Evolutionary conservation across 2,113 vertebrate species (phyloP), one percentile per base, ranked within the genome.

Genomic region (Alligator sinensis): DNA sequence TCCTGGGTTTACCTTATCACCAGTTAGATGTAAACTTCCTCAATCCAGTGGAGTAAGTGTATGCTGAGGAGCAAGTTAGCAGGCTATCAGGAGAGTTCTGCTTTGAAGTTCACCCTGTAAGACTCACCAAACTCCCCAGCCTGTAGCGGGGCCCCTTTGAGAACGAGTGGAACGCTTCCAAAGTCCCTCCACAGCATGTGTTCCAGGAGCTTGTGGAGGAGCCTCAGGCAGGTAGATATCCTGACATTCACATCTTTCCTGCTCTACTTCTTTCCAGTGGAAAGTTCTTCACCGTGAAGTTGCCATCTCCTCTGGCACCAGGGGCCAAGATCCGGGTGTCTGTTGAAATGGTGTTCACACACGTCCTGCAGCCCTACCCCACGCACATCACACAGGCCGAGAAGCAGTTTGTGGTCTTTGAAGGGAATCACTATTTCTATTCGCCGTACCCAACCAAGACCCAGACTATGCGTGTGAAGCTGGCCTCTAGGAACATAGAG

Each of bases 381-480:
- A 98, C 98, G 27, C 99, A 99, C 80, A 99, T 99, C 96, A 99
- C 98, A 13, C 99, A 99, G 89, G 98, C 99, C 0, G 99, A 99
- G 97, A 99, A 99, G 16, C 99, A 99, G 98, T 98, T 99, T 94
- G 99, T 99, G 82, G 98, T 99, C 59, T 99, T 99, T 84, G 99
- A 99, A 95, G 99, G 99, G 66, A 99, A 99, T 98, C 99, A 99
- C 96, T 99, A 99, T 94, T 97, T 99, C 96, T 99, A 98, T 95
- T 99, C 99, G 0, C 99, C 99, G 0, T 99, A 99, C 78, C 97
- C 98, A 58, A 99, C 99, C 34, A 99, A 98, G 93, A 98, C 97
- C 87, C 99, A 99, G 97, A 99, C 98, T 0, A 99, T 98, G 14
- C 98, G 98, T 0, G 98, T 99, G 82, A 99, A 99, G 64, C 97